These are phyloP conservation scores for Plebejus anna DNA, from an alignment of 2,888 invertebrate species.

Conservation along the genomic window DNA sequence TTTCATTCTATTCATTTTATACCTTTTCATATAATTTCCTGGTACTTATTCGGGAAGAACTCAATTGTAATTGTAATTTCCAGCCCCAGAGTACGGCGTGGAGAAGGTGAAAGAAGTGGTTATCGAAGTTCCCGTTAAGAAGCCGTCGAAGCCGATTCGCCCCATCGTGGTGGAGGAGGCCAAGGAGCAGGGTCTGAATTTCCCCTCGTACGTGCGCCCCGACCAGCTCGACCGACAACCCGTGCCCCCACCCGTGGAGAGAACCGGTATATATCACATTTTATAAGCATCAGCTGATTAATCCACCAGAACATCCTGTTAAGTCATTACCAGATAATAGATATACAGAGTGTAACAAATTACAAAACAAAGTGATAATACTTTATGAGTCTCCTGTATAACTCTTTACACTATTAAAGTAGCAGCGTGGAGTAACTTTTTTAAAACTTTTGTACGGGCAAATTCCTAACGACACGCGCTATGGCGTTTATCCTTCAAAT, in stretches of 20 bases:
- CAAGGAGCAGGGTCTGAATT: constrained; percentile 22
- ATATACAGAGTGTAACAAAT: too few species aligned
- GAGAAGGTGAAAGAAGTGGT: constrained; percentile 5
- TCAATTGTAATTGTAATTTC: neutral
- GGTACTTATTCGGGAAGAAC: neutral
- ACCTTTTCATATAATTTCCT: neutral
- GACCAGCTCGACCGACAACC: constrained; percentile 34
- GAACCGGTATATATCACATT: constrained; percentile 30
- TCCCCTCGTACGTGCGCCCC: constrained; percentile 35
- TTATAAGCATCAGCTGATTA: neutral
- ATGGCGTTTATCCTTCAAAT: too few species aligned
- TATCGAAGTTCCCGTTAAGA: constrained; percentile 10
- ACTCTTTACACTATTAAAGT: too few species aligned
- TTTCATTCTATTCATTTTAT: neutral
- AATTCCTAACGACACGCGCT: too few species aligned
- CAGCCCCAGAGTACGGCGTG: neutral
- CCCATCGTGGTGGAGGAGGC: constrained; percentile 9
- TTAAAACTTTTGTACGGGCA: too few species aligned
- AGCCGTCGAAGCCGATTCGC: neutral
- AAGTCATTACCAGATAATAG: neutral
- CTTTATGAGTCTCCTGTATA: too few species aligned
- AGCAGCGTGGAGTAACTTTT: too few species aligned
- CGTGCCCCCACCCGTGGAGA: constrained; percentile 30
- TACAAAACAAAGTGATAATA: too few species aligned
- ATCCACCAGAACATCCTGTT: neutral